These are phyloP conservation scores for Platycercus adscitus DNA, from an alignment of 2,113 vertebrate genomes.

Conservation along the genomic window DNA sequence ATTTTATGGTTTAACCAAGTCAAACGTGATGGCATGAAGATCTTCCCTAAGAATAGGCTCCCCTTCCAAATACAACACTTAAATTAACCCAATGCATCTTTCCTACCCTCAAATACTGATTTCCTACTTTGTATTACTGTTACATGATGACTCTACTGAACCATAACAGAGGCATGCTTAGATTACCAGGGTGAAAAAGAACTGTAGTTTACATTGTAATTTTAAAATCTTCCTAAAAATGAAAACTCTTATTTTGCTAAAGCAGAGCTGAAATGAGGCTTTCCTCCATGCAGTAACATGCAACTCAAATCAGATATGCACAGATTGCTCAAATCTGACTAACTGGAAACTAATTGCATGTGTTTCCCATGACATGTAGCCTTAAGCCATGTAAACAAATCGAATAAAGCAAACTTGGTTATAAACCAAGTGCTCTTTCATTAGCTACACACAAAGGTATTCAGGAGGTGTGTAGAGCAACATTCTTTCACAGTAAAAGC, in stretches of 20 bases:
- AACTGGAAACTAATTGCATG: neutral
- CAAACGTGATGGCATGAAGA: neutral
- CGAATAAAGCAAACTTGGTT: neutral
- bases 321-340: neutral
- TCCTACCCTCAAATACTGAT: neutral
- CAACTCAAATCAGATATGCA: neutral
- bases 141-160: neutral
- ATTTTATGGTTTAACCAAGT: neutral
- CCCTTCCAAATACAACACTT: neutral
- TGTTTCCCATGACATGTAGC: neutral
- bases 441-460: neutral
- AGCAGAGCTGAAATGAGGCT: neutral
- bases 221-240: too few species aligned
- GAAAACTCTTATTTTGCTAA: neutral
- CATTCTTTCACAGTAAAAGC: neutral
- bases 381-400: neutral
- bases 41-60: neutral
- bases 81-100: neutral
- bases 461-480: neutral
- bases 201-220: accelerated
- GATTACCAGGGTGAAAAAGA: neutral
- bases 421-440: neutral
- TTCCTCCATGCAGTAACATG: neutral
- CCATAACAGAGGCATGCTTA: neutral
- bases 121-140: neutral